Evolutionary conservation across 2,888 invertebrate genomes (phyloP), one percentile per base, ranked within the genome.

Genomic region (Syrphus vitripennis): DNA sequence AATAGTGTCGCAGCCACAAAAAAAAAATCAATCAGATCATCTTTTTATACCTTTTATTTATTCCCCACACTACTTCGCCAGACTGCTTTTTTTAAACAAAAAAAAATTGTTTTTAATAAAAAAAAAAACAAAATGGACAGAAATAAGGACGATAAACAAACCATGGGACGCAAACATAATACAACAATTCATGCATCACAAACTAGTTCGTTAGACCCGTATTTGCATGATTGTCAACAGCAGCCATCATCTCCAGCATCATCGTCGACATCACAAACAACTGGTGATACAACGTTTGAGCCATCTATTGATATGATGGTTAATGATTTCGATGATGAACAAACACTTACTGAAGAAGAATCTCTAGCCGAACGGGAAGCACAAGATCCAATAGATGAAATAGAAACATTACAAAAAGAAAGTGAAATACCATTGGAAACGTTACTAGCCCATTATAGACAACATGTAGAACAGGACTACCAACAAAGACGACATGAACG

Each of bases 361-460:
- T 98, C 97, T 65, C 93, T 98, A 91, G 98, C 97, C 89, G 97
- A 97, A 89, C 95, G 96, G 87, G 97, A 97, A 93, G 93, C 94
- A 61, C 95, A 96, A 89, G 98, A 98, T 92, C 96, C 97, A 61
- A 95, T 96, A 90, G 97, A 97, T 90, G 98, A 98, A 93, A 94
- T 98, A 63, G 96, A 96, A 89, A 97, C 96, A 91, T 93, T 98
- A 87, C 97, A 98, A 91, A 96, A 91, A 94, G 98, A 98, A 93
- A 96, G 98, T 92, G 98, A 98, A 93, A 98, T 99, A 97, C 98
- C 99, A 86, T 94, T 99, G 89, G 98, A 98, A 90, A 97, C 98
- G 91, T 93, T 99, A 78, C 93, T 99, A 89, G 97, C 97, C 12
- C 95, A 98, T 92, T 99, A 99, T 93, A 96, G 97, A 88, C 96